Evolutionary conservation across 2,888 invertebrate species (phyloP), one percentile per base, ranked within the genome.

Genomic region (Euplexia lucipara): DNA sequence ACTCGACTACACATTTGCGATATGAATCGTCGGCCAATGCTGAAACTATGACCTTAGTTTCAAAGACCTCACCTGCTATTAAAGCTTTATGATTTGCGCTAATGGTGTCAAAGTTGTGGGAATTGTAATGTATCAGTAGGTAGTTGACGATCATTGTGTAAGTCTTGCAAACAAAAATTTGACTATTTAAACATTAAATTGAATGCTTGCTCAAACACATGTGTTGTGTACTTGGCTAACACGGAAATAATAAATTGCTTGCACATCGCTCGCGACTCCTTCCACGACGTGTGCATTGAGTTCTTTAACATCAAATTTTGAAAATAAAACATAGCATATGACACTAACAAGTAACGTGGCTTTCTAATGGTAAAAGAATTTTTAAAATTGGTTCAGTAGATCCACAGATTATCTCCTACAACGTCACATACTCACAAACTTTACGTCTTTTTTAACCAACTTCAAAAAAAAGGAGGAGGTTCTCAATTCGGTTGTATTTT

Each of bases 71-170:
- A 70, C 35, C 45, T 52, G 41, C 22, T 48, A 72, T 72, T 67
- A 72, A 67, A 53, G 61, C 64, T 37, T 9, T 54, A 49, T 67
- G 72, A 67, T 72, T 57, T 49, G 14, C 8, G 41, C 37, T 41
- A 73, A 68, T 58, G 61, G 61, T 73, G 73, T 68, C 72, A 62
- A 73, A 73, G 54, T 59, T 68, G 62, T 73, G 73, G 51, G 68
- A 68, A 72, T 16, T 44, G 22, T 30, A 52, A 59, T 56, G 49
- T 42, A 53, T 59, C 18, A 32, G 41, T 45, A 39, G 45, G 41
- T 45, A 39, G 45, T 45, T 41, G 18, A 14, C 41, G 42, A 49
- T 44, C 26, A 51, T 61, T 70, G 48, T 48, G 48, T 20, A 70
- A 75, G 49, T 45, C 42, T 39, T 18, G n/a, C 34, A 34, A 51